These are phyloP conservation scores for Hypocryptadius cinnamomeus DNA, from an alignment of 2,113 vertebrate genomes.

Conservation along the genomic window DNA sequence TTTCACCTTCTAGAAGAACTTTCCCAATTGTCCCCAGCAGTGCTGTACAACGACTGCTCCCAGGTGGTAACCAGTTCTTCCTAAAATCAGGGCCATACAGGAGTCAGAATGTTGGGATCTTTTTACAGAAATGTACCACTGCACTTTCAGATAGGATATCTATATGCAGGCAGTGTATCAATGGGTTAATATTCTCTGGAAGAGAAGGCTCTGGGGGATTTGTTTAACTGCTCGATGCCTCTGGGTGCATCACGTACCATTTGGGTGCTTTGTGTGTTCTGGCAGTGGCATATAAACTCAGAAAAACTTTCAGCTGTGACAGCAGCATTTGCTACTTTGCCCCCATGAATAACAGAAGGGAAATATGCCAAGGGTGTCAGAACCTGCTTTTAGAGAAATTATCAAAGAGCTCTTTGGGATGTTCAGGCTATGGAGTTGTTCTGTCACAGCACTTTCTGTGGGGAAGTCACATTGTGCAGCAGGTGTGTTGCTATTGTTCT, in stretches of 20 bases:
- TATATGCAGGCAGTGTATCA: not conserved
- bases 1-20: not conserved
- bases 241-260: not conserved
- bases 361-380: not conserved
- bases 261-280: not conserved
- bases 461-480: not conserved
- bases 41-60: not conserved
- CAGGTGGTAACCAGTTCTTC: not conserved
- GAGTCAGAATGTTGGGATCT: not conserved
- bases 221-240: not conserved
- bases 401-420: not conserved
- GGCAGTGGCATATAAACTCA: not conserved
- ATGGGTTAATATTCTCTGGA: not conserved
- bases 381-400: not conserved
- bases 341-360: not conserved
- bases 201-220: not conserved
- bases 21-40: not conserved
- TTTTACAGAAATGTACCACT: not conserved
- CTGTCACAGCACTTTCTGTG: not conserved
- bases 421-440: not conserved
- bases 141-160: not conserved
- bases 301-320: not conserved
- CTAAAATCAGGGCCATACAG: not conserved
- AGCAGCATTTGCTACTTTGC: not conserved
- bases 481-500: not conserved